Percentiles rank a stretch among this genome's conserved stretches.
phyloP scores from a whole-genome alignment of 1,140 invertebrate species.

The Anastrepha ludens region DNA sequence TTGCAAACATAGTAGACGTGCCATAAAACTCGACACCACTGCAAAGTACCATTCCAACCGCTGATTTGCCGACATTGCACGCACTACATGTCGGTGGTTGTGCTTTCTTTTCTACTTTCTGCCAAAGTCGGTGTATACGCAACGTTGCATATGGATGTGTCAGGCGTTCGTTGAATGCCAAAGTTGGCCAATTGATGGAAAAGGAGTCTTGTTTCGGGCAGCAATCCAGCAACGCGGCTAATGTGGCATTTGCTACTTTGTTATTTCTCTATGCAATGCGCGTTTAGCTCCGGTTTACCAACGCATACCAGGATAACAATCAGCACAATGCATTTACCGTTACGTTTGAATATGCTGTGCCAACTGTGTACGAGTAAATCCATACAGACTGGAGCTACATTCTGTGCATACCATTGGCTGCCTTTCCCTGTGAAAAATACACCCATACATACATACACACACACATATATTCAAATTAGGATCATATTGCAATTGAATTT shows the following conservation, averaged over 20 bases:
- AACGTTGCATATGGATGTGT: background rate
- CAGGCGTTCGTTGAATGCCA: background rate
- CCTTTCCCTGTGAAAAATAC: background rate
- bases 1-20: too few species aligned
- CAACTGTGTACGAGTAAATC: too few species aligned
- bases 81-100: background rate
- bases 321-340: background rate
- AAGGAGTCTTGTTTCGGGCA: background rate
- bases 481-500: slow-evolving; percentile 24
- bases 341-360: too few species aligned
- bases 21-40: background rate
- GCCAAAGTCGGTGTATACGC: too few species aligned
- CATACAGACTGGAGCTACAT: too few species aligned
- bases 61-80: background rate
- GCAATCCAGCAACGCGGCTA: background rate
- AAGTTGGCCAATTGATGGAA: background rate
- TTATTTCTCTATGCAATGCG: background rate
- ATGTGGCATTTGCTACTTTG: background rate
- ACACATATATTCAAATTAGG: slow-evolving; percentile 5
- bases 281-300: background rate
- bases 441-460: background rate
- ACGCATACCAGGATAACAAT: background rate
- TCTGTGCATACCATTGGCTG: too few species aligned
- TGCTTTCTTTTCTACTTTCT: background rate
- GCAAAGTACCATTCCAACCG: background rate